Evolutionary conservation across 2,888 invertebrate species (phyloP), one percentile per base, ranked within the genome.

Genomic region (Caenorhabditis sulstoni): DNA sequence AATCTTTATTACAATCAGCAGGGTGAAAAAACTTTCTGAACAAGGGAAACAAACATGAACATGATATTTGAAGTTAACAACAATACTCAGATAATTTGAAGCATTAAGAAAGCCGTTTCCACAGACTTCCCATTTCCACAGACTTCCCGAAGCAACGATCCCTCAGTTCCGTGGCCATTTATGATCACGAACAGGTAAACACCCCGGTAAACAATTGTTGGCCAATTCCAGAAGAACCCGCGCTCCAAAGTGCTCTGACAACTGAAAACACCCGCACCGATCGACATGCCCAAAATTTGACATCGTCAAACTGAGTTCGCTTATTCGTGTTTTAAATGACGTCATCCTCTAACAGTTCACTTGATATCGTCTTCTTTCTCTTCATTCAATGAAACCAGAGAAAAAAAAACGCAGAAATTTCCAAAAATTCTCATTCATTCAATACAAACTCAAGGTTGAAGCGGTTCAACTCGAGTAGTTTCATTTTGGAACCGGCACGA

Each of bases 191-290:
- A 12, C 59, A 78, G 62, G 67, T 65, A 20, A 41, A 11, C 14
- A 4, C 41, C 11, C 62, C 49, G 35, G 75, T 70, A 35, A 52
- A 59, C 11, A 49, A 53, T 45, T 66, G 9, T 47, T 37, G 29
- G 50, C n/a, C 22, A n/a, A n/a, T 73, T 66, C 20, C 70, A 64
- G 59, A 81, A 82, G 39, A 70, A 71, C 22, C 58, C 71, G 29
- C 41, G 71, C 20, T 74, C 79, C 11, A 82, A 82, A 58, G 75
- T 79, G 20, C 52, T 85, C 14, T 85, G 83, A 3, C 79, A 81
- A 41, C 73, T 87, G 55, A 87, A 87, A 75, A 68, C 86, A 41
- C 87, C 87, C 0, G 81, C 83, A 23, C 87, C 87, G 9, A 87
- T 87, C 47, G 82, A 82, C 41, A 79, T 77, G 53, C 85, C 85